Conservation (phyloP, 2,888 invertebrate genomes). For the Chironomus riparius region DNA sequence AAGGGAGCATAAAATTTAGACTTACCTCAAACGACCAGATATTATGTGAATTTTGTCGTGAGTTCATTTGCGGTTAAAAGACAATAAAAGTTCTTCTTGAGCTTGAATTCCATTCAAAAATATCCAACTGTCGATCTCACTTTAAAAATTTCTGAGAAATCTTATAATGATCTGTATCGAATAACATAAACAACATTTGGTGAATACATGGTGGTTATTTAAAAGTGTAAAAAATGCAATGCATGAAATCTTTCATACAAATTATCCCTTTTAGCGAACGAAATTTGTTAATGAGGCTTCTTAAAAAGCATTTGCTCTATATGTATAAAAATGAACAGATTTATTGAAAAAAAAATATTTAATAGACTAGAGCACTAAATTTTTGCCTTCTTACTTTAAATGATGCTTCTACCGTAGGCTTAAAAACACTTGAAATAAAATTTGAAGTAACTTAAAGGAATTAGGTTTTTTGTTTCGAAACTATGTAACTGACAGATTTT, state of each 20-base stretch:
- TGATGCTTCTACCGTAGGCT: too few relatives aligned
- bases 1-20: background rate
- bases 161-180: background rate
- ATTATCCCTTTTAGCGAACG: background rate
- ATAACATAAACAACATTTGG: background rate
- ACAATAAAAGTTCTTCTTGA: background rate
- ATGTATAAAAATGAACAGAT: background rate
- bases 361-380: too few relatives aligned
- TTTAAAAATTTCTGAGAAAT: background rate
- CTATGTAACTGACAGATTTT: too few relatives aligned
- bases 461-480: too few relatives aligned
- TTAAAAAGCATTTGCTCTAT: background rate
- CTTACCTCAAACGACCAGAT: background rate
- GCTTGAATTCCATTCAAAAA: background rate
- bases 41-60: background rate
- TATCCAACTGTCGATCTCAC: background rate
- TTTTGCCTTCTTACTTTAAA: too few relatives aligned
- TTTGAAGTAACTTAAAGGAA: too few relatives aligned
- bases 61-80: background rate
- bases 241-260: too few relatives aligned
- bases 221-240: too few relatives aligned
- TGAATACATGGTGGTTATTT: background rate
- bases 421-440: too few relatives aligned
- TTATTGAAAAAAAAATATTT: too few relatives aligned
- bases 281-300: slow-evolving; percentile 12